Evolutionary conservation across 2,888 invertebrate species (phyloP), one percentile per base, ranked within the genome.

Genomic region (Spialia ferax): DNA sequence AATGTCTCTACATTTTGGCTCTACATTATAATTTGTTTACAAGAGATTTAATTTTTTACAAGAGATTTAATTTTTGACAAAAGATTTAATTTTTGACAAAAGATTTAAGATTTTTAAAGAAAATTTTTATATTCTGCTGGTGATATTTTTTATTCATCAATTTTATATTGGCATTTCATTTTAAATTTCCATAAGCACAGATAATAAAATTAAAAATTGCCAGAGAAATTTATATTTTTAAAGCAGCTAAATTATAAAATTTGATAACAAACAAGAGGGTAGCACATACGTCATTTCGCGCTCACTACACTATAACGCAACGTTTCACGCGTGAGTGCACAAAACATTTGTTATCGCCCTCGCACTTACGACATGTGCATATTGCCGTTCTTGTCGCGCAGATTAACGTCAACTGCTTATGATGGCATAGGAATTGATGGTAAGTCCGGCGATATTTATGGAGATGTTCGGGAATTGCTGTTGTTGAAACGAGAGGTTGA

Each of bases 261-360:
- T 11, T 8, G 7, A 5, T 2, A 5, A 26, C 15, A 32, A 54
- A 66, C 65, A 52, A 66, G 35, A 57, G 42, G 63, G 35, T 50
- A 35, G 66, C 60, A 77, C 87, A 85, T 92, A 89, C 85, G 86
- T 79, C 83, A 75, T 75, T 78, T 75, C 69, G 72, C 64, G 70
- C 74, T 73, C 75, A 59, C 50, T 35, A 75, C 76, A 83, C 86
- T 84, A 88, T 88, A 91, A 91, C 89, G 88, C 88, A 86, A 82
- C 83, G 82, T 89, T 92, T 86, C 69, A 91, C 90, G 92, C 91
- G 88, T 91, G 91, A 89, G 81, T 91, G 86, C 87, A 87, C 91
- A 88, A 83, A 92, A 89, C 83, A 89, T 92, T 88, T 85, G 89
- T 85, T 81, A 84, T 91, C 93, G 81, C 89, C 79, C 84, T 92